Evolutionary conservation across 2,888 invertebrate genomes (phyloP).

Genomic region (Drepanosiphum platanoidis): DNA sequence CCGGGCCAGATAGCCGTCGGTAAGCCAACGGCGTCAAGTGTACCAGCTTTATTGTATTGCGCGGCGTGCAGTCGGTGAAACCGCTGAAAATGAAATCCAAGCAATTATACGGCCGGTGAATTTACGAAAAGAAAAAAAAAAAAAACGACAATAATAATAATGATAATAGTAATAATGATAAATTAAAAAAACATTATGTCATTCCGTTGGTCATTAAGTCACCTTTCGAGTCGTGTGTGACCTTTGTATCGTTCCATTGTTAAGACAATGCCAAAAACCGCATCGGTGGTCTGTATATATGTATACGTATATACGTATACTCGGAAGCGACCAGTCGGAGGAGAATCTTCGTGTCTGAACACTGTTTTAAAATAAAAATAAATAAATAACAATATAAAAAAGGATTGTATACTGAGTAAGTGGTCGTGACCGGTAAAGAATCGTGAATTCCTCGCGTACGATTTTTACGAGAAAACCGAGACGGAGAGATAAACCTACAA

Average conservation of each 20-base stretch:
- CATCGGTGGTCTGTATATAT: slow-evolving; percentile 51
- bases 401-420: slow-evolving; percentile 30
- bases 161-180: neutral
- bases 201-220: slow-evolving; percentile 32
- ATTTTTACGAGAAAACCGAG: slow-evolving; percentile 43
- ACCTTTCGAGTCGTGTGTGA: slow-evolving; percentile 33
- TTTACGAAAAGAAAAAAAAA: neutral
- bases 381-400: neutral
- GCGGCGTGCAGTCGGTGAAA: neutral
- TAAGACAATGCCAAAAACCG: slow-evolving; percentile 42
- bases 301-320: too few species aligned
- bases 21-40: neutral
- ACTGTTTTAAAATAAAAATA: neutral
- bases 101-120: neutral
- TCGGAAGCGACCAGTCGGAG: slow-evolving; percentile 46
- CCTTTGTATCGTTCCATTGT: slow-evolving; percentile 42
- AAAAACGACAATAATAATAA: neutral
- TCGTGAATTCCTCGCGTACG: slow-evolving; percentile 50
- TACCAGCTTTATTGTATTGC: too few species aligned
- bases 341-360: slow-evolving; percentile 49
- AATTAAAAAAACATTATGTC: slow-evolving; percentile 41
- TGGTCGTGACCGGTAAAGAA: slow-evolving; percentile 48
- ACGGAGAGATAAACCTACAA: neutral
- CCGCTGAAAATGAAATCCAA: neutral
- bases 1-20: neutral